phyloP scores from a whole-genome alignment of 1,140 invertebrate species.

The Drosophila melanica region DNA sequence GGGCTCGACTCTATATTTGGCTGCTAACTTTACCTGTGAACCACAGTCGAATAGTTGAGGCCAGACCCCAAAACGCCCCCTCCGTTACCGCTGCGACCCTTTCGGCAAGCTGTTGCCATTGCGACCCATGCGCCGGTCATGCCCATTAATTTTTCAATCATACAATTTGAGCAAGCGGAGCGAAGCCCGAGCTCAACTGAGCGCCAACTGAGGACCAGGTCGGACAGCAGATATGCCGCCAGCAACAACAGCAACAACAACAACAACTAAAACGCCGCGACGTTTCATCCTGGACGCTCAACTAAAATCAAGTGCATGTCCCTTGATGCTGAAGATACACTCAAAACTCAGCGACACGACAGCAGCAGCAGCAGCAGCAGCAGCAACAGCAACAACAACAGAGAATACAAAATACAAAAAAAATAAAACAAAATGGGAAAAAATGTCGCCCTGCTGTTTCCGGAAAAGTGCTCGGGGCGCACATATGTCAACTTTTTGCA shows the following conservation, averaged over 20 bases:
- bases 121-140: constrained; percentile 28
- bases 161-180: constrained; percentile 61
- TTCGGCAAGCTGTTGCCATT: constrained; percentile 1
- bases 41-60: constrained; percentile 38
- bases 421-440: constrained; percentile 48
- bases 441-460: constrained; percentile 79
- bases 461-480: constrained; percentile 82
- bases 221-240: constrained; percentile 32
- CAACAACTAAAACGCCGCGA: constrained; percentile 36
- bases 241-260: constrained; percentile 12
- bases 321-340: constrained; percentile 71
- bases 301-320: constrained; percentile 81
- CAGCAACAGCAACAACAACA: constrained; percentile 20
- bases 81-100: neutral
- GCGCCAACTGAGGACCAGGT: neutral
- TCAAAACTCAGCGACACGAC: constrained; percentile 50
- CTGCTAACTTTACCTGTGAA: constrained; percentile 27
- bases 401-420: constrained; percentile 12
- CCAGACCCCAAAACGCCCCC: neutral
- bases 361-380: constrained; percentile 16
- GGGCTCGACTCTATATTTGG: neutral
- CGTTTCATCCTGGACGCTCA: constrained; percentile 67
- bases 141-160: constrained; percentile 79
- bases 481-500: constrained; percentile 83
- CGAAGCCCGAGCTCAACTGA: constrained; percentile 13